Evolutionary conservation across 2,888 invertebrate species (phyloP), one percentile per base, ranked within the genome.

Genomic region (Drosophila meridiana): DNA sequence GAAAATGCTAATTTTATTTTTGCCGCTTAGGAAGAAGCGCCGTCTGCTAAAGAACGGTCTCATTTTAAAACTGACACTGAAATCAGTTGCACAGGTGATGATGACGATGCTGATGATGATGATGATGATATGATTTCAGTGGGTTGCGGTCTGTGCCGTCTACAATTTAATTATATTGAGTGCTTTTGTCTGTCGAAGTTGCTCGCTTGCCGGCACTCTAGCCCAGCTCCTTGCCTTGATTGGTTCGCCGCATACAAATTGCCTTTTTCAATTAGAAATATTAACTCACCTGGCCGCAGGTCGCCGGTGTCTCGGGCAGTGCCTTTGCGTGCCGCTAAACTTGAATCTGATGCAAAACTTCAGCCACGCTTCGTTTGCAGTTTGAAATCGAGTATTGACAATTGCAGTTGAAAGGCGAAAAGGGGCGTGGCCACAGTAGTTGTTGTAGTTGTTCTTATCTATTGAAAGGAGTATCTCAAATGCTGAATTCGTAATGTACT

Each of bases 131-230:
- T 53, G 28, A 5, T 20, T 20, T 4, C 32, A 56, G 42, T 52
- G 43, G 32, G n/a, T 34, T 58, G 66, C 26, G 48, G 61, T 56
- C 69, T 55, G 45, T 43, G 34, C 57, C 64, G 63, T 47, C 69
- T 82, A 69, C 74, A 89, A 83, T 83, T 86, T 90, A 86, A 86
- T 86, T 88, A 90, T 75, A 79, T 83, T 90, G 90, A 86, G 90
- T 90, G 86, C 83, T 83, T 85, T 88, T 83, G 80, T 85, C 76
- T 82, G 88, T 84, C 62, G 59, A 38, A 36, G 32, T 67, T 57
- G 30, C 47, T 52, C 28, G 56, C 50, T 48, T 68, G 55, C 30
- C 57, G 66, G 61, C 36, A 43, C 52, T 57, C 34, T 36, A 45
- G 13, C 58, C 61, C 64, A 32, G 13, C 61, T 63, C 61, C 13